phyloP scores from a whole-genome alignment of 2,113 vertebrate genomes.

The Mugil cephalus region DNA sequence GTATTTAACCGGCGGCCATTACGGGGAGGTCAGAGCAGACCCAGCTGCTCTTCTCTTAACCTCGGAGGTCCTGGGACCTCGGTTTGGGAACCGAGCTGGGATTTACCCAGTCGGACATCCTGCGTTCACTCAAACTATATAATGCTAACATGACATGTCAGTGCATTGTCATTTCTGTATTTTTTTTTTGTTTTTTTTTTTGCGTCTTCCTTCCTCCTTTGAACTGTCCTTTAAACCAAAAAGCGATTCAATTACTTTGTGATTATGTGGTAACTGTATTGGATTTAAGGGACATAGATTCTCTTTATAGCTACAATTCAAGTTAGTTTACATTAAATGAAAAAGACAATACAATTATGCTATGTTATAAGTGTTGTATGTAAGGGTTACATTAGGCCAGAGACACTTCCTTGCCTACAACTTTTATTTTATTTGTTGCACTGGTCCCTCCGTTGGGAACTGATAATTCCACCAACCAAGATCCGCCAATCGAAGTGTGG shows the following conservation, averaged over 20 bases:
- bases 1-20: conserved; percentile 41
- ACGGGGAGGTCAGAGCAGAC: conserved; percentile 22
- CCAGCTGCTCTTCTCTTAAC: conserved; percentile 47
- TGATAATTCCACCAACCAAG: too few species aligned
- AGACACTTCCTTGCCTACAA: too few species aligned
- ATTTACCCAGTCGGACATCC: background rate
- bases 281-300: background rate
- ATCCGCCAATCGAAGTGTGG: too few species aligned
- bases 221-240: background rate
- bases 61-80: conserved; percentile 33
- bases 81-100: conserved; percentile 4
- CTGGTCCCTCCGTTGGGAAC: too few species aligned
- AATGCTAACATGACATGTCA: background rate
- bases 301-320: too few species aligned
- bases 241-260: background rate
- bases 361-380: too few species aligned
- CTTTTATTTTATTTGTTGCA: too few species aligned
- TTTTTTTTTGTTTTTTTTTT: too few species aligned
- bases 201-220: conserved; percentile 20
- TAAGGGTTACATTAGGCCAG: too few species aligned
- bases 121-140: background rate
- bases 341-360: too few species aligned
- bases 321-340: too few species aligned
- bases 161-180: background rate
- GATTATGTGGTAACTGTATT: background rate